Base-by-base conservation (phyloP, 1,140 invertebrate species). In the Saccostrea glomerata region DNA sequence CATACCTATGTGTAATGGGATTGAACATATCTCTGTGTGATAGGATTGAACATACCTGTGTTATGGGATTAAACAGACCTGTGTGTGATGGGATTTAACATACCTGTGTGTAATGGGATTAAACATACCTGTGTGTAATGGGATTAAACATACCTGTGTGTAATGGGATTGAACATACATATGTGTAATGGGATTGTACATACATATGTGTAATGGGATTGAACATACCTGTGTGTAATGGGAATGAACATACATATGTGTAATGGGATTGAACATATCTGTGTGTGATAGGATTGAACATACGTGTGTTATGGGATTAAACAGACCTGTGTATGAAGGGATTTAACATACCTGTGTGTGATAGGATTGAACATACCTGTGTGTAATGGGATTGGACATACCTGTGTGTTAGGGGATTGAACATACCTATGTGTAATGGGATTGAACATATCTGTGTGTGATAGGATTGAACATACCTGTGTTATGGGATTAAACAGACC, bases 311-410 rank as follows among this genome's bases (percentile, higher is more conserved):
- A n/a, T 73, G 23, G 30, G n/a, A n/a, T n/a, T n/a, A n/a, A n/a
- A n/a, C n/a, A n/a, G n/a, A n/a, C n/a, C n/a, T n/a, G n/a, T n/a
- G n/a, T n/a, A n/a, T n/a, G n/a, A n/a, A n/a, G n/a, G n/a, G n/a
- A n/a, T n/a, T n/a, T n/a, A 30, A 36, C 25, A 13, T 87, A 94
- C 94, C 92, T 95, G 95, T 86, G 95, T 95, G 89, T 93, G 95
- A 89, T 94, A 23, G n/a, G n/a, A n/a, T 73, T 5, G 30, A 30
- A 36, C 25, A 13, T 87, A 94, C 94, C 92, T 95, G 95, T 86
- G 95, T 95, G 89, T 93, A 95, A 89, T 94, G 92, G n/a, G 13
- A n/a, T 73, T 5, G 30, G 12, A 36, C 25, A 13, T 87, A 94
- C 94, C 92, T 95, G 95, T 86, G 95, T 95, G 89, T 93, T n/a